These are phyloP conservation scores for Pluvialis apricaria DNA, from an alignment of 2,113 vertebrate genomes.

Conservation along the genomic window DNA sequence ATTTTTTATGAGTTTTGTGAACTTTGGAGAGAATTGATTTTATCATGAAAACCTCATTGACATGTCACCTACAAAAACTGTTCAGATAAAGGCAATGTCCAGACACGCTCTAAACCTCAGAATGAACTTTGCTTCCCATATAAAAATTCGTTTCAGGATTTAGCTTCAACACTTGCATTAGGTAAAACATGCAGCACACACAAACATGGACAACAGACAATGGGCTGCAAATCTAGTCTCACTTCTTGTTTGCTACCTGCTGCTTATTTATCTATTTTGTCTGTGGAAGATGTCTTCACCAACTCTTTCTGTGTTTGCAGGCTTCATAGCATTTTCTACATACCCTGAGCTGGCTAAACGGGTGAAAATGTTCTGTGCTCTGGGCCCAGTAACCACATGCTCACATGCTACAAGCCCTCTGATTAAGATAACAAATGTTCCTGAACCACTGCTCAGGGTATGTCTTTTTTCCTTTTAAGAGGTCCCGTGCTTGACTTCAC, in stretches of 20 bases:
- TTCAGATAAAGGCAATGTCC: neutral
- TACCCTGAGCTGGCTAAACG: constrained; percentile 87
- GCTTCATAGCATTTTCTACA: constrained; percentile 89
- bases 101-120: neutral
- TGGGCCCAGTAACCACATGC: constrained; percentile 82
- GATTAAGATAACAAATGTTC: constrained; percentile 75
- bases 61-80: neutral
- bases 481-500: neutral
- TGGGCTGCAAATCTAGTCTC: neutral
- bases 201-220: neutral
- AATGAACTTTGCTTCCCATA: neutral
- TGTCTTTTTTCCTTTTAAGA: neutral
- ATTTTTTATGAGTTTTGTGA: neutral
- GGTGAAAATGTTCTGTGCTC: constrained; percentile 85
- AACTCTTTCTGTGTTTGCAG: constrained; percentile 68
- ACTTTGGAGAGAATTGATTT: neutral
- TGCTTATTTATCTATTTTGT: neutral
- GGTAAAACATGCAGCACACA: neutral
- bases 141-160: neutral
- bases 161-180: neutral
- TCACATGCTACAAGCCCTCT: constrained; percentile 79
- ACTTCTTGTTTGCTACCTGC: neutral
- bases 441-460: constrained; percentile 82
- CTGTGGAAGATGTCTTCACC: neutral
- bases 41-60: neutral